Conservation (phyloP, 2,888 invertebrate genomes). For the Mesorhabditis belari region DNA sequence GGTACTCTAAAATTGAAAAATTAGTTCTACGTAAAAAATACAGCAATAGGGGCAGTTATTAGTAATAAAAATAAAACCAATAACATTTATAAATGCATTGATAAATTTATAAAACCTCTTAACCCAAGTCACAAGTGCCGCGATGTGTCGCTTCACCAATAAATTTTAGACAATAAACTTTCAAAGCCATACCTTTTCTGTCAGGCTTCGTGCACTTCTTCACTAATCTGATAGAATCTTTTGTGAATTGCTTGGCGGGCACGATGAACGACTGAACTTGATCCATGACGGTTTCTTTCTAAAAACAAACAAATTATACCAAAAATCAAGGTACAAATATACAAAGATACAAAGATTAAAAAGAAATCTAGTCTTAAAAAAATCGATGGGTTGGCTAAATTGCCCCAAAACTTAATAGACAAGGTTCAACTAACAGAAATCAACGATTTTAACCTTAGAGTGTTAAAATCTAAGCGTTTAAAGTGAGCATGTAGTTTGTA, state of each 20-base stretch:
- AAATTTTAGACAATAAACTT: neutral
- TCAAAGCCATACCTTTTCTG: conserved; percentile 71
- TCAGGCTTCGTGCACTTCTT: conserved; percentile 99
- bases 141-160: neutral
- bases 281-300: conserved; percentile 68
- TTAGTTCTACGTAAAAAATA: too few species aligned
- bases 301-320: neutral
- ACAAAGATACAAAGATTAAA: neutral
- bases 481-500: too few species aligned
- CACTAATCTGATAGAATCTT: conserved; percentile 93
- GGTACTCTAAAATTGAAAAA: conserved; percentile 71
- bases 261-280: conserved; percentile 88
- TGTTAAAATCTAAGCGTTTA: too few species aligned
- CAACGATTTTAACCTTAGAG: too few species aligned
- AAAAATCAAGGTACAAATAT: neutral
- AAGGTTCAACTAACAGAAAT: too few species aligned
- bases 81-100: neutral
- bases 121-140: neutral
- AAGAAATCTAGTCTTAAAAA: neutral
- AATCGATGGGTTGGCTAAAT: too few species aligned
- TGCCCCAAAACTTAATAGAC: too few species aligned
- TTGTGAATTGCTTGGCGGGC: conserved; percentile 90
- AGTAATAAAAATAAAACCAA: neutral
- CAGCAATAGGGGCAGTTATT: neutral
- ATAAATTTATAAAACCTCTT: neutral